phyloP scores from a whole-genome alignment of 2,797 vertebrate species.

The Acipenser oxyrinchus region DNA sequence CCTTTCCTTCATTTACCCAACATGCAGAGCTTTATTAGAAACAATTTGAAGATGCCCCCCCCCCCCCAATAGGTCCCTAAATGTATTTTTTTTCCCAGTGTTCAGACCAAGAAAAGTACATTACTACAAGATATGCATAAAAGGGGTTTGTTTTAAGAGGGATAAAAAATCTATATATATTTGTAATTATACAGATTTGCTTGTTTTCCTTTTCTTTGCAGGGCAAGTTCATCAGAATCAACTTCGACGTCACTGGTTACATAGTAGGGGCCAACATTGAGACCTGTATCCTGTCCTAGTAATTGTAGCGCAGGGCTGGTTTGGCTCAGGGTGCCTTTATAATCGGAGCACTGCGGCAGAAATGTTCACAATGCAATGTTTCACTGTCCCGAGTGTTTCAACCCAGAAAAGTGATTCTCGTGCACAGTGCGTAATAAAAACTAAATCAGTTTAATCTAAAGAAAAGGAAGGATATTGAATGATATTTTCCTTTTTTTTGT shows the following conservation, averaged over 20 bases:
- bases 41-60: not conserved
- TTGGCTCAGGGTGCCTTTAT: slow-evolving; percentile 3
- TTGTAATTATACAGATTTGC: too few relatives aligned
- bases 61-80: not conserved
- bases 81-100: not conserved
- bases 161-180: not conserved
- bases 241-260: slow-evolving; percentile 77
- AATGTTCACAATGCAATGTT: not conserved
- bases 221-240: slow-evolving; percentile 73
- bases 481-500: too few relatives aligned
- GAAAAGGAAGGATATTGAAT: too few relatives aligned
- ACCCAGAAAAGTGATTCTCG: too few relatives aligned
- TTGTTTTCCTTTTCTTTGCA: slow-evolving; percentile 25
- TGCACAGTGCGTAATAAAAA: too few relatives aligned
- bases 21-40: slow-evolving; percentile 2
- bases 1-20: not conserved
- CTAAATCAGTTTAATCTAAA: too few relatives aligned
- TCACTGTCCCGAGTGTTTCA: not conserved
- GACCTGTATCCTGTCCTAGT: slow-evolving; percentile 69
- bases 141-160: not conserved
- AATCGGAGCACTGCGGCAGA: slow-evolving; percentile 7
- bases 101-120: not conserved
- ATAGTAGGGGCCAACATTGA: slow-evolving; percentile 92
- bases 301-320: not conserved
- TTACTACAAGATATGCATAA: not conserved